Evolutionary conservation across 64 coral and sea anemone genomes (phyloP).

Genomic region (Dendrophyllia cribrosa): DNA sequence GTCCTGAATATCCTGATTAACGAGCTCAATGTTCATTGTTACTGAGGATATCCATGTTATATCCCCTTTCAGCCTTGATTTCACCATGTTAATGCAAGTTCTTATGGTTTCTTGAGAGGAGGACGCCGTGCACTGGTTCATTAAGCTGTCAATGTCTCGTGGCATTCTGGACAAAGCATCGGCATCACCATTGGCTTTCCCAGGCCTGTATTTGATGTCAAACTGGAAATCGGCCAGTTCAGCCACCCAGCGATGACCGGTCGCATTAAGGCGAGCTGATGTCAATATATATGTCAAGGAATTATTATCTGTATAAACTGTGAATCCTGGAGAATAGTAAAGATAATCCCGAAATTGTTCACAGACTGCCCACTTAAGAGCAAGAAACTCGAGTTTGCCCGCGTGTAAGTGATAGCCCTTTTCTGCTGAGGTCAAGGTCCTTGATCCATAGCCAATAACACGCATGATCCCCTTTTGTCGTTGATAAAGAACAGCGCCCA

Average conservation of each 20-base stretch:
- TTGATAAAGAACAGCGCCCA: conserved; percentile 47
- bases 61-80: not conserved
- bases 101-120: not conserved
- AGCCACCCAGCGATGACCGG: conserved; percentile 32
- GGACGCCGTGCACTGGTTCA: conserved; percentile 25
- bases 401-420: too few relatives aligned
- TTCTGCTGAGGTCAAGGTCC: too few relatives aligned
- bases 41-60: not conserved
- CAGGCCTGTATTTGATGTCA: conserved; percentile 41
- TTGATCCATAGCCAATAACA: too few relatives aligned
- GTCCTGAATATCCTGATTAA: too few relatives aligned
- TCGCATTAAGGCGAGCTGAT: conserved; percentile 37
- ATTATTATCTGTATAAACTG: conserved; percentile 41
- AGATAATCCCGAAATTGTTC: conserved; percentile 54
- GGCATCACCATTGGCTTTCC: conserved; percentile 35
- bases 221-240: conserved; percentile 43
- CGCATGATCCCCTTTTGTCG: not conserved
- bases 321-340: conserved; percentile 26
- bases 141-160: conserved; percentile 31
- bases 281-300: not conserved
- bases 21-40: too few relatives aligned
- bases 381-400: not conserved
- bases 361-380: conserved; percentile 13
- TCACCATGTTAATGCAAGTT: not conserved
- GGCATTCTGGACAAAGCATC: conserved; percentile 48